These are phyloP conservation scores for Alaudala cheleensis DNA, from an alignment of 2,113 vertebrate genomes.

Conservation along the genomic window DNA sequence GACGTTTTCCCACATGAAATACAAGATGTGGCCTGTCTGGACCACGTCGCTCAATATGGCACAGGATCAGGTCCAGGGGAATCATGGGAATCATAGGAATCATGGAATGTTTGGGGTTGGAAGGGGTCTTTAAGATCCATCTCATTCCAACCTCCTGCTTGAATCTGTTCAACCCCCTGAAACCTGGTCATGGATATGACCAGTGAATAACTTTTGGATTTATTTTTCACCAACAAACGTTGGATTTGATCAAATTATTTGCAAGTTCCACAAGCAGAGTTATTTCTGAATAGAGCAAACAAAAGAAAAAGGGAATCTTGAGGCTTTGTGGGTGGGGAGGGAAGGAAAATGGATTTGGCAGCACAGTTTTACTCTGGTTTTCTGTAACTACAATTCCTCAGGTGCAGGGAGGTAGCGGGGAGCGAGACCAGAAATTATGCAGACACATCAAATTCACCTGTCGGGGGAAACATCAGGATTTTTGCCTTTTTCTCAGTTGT, in stretches of 20 bases:
- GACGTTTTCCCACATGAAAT: not conserved
- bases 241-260: not conserved
- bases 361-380: not conserved
- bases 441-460: not conserved
- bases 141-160: not conserved
- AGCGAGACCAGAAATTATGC: not conserved
- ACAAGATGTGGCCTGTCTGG: not conserved
- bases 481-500: not conserved
- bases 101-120: not conserved
- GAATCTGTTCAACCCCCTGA: not conserved
- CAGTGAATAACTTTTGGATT: not conserved
- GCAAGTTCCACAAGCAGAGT: not conserved
- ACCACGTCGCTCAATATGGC: not conserved
- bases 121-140: not conserved
- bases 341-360: not conserved
- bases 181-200: not conserved
- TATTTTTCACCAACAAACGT: accelerated
- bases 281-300: not conserved
- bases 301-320: not conserved
- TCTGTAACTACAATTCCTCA: not conserved
- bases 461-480: not conserved
- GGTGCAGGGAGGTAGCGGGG: not conserved
- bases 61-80: not conserved
- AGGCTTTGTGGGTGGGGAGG: not conserved
- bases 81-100: not conserved